Conservation (phyloP, 2,888 invertebrate genomes). For the Gortyna flavago region DNA sequence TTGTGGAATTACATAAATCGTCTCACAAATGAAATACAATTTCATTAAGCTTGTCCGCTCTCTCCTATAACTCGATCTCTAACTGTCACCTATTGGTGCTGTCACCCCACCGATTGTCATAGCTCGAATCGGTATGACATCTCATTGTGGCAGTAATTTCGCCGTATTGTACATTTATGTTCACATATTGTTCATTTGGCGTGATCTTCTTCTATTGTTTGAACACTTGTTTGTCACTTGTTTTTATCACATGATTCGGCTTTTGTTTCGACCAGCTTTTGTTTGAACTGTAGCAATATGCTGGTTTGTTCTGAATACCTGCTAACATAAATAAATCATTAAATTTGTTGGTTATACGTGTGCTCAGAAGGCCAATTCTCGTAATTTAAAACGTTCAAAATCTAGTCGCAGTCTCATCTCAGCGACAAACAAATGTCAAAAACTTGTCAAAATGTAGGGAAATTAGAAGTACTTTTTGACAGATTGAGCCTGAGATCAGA, state of each 20-base stretch:
- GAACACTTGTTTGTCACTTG: constrained; percentile 68
- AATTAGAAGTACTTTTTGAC: no score
- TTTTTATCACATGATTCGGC: constrained; percentile 54
- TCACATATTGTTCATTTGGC: constrained; percentile 75
- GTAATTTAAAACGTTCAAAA: no score
- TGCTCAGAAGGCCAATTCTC: no score
- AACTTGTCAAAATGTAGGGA: no score
- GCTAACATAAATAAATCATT: neutral
- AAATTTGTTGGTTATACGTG: neutral
- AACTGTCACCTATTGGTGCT: constrained; percentile 75
- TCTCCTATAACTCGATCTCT: constrained; percentile 47
- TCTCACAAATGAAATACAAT: neutral
- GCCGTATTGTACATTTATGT: constrained; percentile 85
- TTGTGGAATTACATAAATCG: neutral
- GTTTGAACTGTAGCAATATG: constrained; percentile 25
- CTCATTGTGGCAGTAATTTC: constrained; percentile 86
- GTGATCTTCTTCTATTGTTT: constrained; percentile 64
- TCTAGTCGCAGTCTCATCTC: no score
- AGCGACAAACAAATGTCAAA: no score
- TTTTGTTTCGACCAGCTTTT: constrained; percentile 48
- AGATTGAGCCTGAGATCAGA: no score
- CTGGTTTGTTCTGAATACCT: constrained; percentile 2
- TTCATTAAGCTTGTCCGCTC: neutral
- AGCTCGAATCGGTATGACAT: constrained; percentile 82
- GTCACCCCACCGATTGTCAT: constrained; percentile 80